Evolutionary conservation across 2,113 vertebrate species (phyloP), one percentile per base, ranked within the genome.

Genomic region (Pantherophis guttatus): DNA sequence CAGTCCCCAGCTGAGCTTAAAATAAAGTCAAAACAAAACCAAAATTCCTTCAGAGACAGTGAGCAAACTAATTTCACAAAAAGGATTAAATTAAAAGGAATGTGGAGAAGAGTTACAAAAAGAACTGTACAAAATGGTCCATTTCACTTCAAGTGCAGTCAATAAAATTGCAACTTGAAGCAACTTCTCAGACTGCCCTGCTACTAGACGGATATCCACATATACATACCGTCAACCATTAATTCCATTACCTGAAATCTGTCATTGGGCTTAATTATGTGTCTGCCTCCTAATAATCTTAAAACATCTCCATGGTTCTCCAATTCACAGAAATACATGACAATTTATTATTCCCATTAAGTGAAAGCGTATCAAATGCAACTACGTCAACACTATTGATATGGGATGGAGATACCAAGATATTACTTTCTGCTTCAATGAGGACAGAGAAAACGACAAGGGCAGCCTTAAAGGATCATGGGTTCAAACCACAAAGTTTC

Each of bases 11-110:
- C 90, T 21, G 92, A 86, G 58, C 9, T 95, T 21, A 88, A 92
- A 95, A 94, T 52, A 65, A 87, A 93, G 91, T 94, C 88, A 96
- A 93, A 91, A 89, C 59, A 9, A 53, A 75, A 75, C 90, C 86
- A 75, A 86, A 70, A 55, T 58, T n/a, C 91, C 92, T 95, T 94
- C 70, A 92, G 93, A 57, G 39, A 21, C 94, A 94, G 50, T 54
- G 87, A 95, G 70, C 75, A 48, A 9, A 0, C 33, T 9, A 2
- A 62, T 54, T 95, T 53, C 86, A 75, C 52, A 81, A 92, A 48
- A 24, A n/a, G 17, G 29, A 81, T 8, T 23, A 65, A 53, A 88
- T 88, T 4, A 87, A 75, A 92, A 92, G n/a, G n/a, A 44, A 75
- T 8, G 15, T 12, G 90, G 24, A 55, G 12, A 55, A n/a, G 75